Evolutionary conservation across 2,113 vertebrate genomes (phyloP), one percentile per base, ranked within the genome.

Genomic region (Oenanthe melanoleuca): DNA sequence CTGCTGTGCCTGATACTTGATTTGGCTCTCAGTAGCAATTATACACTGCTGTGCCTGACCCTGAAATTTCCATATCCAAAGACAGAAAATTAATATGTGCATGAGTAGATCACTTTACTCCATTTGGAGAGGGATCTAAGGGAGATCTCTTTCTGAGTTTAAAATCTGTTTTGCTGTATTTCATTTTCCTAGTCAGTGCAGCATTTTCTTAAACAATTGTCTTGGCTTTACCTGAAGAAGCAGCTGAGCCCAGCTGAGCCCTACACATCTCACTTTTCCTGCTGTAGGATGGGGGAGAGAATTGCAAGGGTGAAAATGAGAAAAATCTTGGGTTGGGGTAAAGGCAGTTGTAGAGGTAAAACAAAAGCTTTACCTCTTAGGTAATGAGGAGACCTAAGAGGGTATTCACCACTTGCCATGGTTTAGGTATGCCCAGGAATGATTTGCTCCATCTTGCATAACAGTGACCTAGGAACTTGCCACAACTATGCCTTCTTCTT

Each of bases 371-470:
- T n/a, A n/a, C n/a, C n/a, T n/a, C n/a, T n/a, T n/a, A n/a, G n/a
- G n/a, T n/a, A 2, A 9, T 25, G 33, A 81, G 25, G 22, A 55
- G 50, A 82, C 40, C 8, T 52, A 31, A 20, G 5, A 73, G 66
- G 21, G 7, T 72, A 23, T 81, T 86, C 14, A 9, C 21, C 19
- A 7, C 26, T 85, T 81, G 33, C 40, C 16, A 2, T 56, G 1
- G 45, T 89, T 79, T 44, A 86, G 45, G 20, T 11, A 25, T 70
- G 22, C 45, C 52, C 7, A 28, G 71, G 44, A 79, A 19, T 47
- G 5, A 40, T 17, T 11, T 31, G 13, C 22, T 92, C 5, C 17
- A 12, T 70, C 20, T n/a, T 0, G 0, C 1, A 0, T 73, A 28
- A 12, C 2, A 2, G 9, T 26, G 17, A 22, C 45, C 61, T 52